Conservation (phyloP, 2,888 invertebrate species). For the Pyrrhia umbra region DNA sequence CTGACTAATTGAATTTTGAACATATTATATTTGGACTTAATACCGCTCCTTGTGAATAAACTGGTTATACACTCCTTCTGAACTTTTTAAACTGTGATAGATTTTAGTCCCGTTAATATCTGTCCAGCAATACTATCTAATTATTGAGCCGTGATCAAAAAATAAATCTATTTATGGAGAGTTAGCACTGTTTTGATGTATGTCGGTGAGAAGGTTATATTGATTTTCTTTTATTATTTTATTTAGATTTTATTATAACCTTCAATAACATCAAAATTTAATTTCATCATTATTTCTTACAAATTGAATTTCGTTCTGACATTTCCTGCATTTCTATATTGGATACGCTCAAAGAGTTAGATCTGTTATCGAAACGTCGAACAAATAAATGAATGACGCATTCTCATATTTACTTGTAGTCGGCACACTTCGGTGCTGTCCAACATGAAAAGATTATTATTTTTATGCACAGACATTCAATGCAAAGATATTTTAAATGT, state of each 20-base stretch:
- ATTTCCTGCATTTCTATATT: conserved; percentile 42
- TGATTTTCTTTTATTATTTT: background rate
- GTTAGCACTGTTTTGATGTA: background rate
- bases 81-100: conserved; percentile 6
- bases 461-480: conserved; percentile 58
- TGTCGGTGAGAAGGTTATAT: background rate
- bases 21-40: conserved; percentile 22
- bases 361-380: conserved; percentile 51
- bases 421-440: conserved; percentile 43
- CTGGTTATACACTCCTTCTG: conserved; percentile 9
- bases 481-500: conserved; percentile 67
- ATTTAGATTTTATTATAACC: background rate
- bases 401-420: conserved; percentile 41
- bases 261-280: background rate
- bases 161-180: background rate
- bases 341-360: conserved; percentile 39
- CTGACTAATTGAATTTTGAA: conserved; percentile 9
- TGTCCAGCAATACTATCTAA: background rate
- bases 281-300: conserved; percentile 23
- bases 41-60: conserved; percentile 9
- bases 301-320: conserved; percentile 39
- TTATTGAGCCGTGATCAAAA: conserved; percentile 8
- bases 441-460: conserved; percentile 53
- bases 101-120: conserved; percentile 32
- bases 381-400: conserved; percentile 51